phyloP scores from a whole-genome alignment of 2,113 vertebrate genomes.

The Crocuta crocuta region DNA sequence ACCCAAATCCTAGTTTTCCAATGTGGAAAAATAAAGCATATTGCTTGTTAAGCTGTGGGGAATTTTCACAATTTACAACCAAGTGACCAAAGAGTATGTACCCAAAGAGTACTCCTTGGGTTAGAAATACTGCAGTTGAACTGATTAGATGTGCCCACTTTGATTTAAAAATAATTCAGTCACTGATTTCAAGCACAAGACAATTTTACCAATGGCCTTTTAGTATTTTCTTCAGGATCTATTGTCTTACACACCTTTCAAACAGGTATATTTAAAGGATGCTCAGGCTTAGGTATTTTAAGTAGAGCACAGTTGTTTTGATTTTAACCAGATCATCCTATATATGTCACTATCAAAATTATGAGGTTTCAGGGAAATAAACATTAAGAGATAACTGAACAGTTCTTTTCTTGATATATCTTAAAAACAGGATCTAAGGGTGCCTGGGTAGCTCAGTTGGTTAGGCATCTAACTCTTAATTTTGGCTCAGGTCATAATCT shows the following conservation, averaged over 20 bases:
- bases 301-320: slow-evolving; percentile 4
- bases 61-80: neutral
- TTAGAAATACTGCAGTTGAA: slow-evolving; percentile 30
- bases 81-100: neutral
- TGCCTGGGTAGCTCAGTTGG: too few relatives aligned
- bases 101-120: neutral
- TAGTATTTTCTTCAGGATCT: neutral
- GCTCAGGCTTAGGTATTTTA: neutral
- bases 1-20: neutral
- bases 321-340: neutral
- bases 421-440: neutral
- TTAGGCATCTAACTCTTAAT: too few relatives aligned
- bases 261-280: neutral
- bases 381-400: neutral
- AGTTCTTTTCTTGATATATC: neutral
- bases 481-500: too few relatives aligned
- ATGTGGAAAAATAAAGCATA: neutral
- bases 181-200: neutral
- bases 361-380: neutral
- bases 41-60: neutral
- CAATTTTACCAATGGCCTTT: neutral
- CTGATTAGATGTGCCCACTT: neutral
- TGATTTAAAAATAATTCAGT: slow-evolving; percentile 53
- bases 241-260: slow-evolving; percentile 37
- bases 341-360: slow-evolving; percentile 13